These are phyloP conservation scores for Enhydra lutris DNA, from an alignment of 2,113 vertebrate genomes.

Conservation along the genomic window DNA sequence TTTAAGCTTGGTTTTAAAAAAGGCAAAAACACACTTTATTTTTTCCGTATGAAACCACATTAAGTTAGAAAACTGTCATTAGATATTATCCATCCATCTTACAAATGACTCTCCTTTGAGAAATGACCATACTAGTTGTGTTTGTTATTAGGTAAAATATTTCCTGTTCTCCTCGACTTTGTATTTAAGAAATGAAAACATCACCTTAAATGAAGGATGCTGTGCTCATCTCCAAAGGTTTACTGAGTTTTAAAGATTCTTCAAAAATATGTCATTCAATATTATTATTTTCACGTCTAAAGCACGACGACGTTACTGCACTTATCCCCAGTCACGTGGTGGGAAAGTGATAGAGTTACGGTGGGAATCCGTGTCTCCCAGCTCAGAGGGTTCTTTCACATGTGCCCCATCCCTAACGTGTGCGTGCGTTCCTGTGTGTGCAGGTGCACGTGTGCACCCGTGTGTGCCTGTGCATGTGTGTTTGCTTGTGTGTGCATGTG, in stretches of 20 bases:
- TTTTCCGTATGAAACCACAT: neutral
- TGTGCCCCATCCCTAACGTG: fast-evolving
- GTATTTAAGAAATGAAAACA: neutral
- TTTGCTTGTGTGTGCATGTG: too few relatives aligned
- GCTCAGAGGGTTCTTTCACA: neutral
- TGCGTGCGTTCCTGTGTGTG: neutral
- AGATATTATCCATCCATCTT: neutral
- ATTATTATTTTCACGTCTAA: neutral
- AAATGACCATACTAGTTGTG: fast-evolving
- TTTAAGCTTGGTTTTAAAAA: conserved; percentile 9
- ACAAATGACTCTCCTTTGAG: neutral
- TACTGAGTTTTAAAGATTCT: neutral
- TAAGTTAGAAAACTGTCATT: neutral
- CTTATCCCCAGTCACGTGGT: fast-evolving
- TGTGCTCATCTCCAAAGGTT: neutral
- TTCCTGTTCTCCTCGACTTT: neutral
- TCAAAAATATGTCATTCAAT: neutral
- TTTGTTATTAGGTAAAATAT: neutral
- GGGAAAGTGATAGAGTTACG: fast-evolving
- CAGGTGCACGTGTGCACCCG: neutral
- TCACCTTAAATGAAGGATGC: neutral
- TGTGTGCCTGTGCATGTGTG: neutral
- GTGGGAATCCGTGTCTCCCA: fast-evolving
- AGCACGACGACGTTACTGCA: neutral
- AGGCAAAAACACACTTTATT: neutral